Percentiles rank a stretch among this genome's conserved stretches.
Evolutionary conservation across 37 sponge, comb jelly and placozoan species (phyloP).

Genomic region (Theonella swinhoei): DNA sequence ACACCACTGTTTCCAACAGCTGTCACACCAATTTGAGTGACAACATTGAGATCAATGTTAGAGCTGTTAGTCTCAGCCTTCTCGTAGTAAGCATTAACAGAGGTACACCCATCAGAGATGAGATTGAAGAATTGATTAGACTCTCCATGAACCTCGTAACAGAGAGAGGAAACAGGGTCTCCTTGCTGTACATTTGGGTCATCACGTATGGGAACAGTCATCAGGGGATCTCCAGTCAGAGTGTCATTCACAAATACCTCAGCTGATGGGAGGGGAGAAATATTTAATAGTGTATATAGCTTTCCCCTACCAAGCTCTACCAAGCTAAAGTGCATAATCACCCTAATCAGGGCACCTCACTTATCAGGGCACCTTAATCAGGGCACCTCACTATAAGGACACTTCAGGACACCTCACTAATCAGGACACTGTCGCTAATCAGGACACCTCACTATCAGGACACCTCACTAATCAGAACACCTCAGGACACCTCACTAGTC

Average conservation of each 20-base stretch:
- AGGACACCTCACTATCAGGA: too few relatives aligned
- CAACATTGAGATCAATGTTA: constrained; percentile 16
- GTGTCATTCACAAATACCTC: constrained; percentile 31
- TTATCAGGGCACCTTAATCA: too few relatives aligned
- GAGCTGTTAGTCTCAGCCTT: neutral
- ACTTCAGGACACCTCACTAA: too few relatives aligned
- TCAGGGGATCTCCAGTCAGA: constrained; percentile 37
- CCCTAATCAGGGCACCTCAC: too few relatives aligned
- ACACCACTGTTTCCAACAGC: constrained; percentile 10
- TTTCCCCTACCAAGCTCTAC: too few relatives aligned
- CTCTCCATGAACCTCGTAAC: constrained; percentile 18
- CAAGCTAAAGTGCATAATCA: too few relatives aligned
- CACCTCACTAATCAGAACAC: too few relatives aligned
- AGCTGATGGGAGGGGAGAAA: too few relatives aligned
- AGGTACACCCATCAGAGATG: constrained; percentile 7
- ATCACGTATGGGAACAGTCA: constrained; percentile 25
- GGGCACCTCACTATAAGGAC: too few relatives aligned
- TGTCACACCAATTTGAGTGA: constrained; percentile 31
- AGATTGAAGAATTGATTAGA: neutral
- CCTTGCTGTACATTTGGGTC: neutral
- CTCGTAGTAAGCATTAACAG: neutral
- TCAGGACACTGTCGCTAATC: too few relatives aligned
- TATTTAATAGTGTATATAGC: too few relatives aligned
- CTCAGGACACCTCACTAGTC: too few relatives aligned
- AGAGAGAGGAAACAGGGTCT: neutral